A percentile compares a stretch with the other conserved stretches of the same genome.
Evolutionary conservation across 2,797 vertebrate genomes (phyloP).

Genomic region (Rhinoraja longicauda): DNA sequence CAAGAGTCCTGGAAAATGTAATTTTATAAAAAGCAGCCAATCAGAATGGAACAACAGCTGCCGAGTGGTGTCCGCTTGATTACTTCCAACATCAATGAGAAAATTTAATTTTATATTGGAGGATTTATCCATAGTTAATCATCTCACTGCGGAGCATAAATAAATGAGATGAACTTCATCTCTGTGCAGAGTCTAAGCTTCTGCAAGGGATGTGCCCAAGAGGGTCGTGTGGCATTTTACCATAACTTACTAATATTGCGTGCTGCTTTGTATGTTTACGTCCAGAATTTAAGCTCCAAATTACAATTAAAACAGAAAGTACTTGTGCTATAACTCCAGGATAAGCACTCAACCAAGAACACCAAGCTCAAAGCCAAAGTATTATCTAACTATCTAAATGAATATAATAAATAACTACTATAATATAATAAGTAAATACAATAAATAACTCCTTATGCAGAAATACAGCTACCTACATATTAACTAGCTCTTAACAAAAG

Average conservation of each 20-base stretch:
- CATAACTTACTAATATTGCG: background rate
- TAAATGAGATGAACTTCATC: constrained; percentile 21
- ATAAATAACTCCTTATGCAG: no score
- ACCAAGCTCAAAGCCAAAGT: no score
- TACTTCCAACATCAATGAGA: constrained; percentile 28
- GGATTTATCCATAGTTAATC: constrained; percentile 29
- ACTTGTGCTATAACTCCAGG: no score
- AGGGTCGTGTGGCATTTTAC: constrained; percentile 24
- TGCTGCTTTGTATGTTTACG: background rate
- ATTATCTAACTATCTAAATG: no score
- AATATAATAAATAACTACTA: no score
- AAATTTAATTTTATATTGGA: constrained; percentile 25
- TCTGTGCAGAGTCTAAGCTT: background rate
- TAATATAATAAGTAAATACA: no score
- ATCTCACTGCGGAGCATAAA: constrained; percentile 30
- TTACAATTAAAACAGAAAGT: background rate
- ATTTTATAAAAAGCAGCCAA: constrained; percentile 23
- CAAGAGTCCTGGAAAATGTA: background rate
- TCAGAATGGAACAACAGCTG: constrained; percentile 17
- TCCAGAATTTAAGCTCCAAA: constrained; percentile 14
- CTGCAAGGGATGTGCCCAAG: constrained; percentile 16
- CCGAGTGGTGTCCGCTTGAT: constrained; percentile 26
- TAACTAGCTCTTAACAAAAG: no score
- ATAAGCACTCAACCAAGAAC: no score
- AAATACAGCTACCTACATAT: no score